Percentiles rank a stretch among this genome's conserved stretches.
phyloP scores from a whole-genome alignment of 2,113 vertebrate genomes.

The Penelope pileata region DNA sequence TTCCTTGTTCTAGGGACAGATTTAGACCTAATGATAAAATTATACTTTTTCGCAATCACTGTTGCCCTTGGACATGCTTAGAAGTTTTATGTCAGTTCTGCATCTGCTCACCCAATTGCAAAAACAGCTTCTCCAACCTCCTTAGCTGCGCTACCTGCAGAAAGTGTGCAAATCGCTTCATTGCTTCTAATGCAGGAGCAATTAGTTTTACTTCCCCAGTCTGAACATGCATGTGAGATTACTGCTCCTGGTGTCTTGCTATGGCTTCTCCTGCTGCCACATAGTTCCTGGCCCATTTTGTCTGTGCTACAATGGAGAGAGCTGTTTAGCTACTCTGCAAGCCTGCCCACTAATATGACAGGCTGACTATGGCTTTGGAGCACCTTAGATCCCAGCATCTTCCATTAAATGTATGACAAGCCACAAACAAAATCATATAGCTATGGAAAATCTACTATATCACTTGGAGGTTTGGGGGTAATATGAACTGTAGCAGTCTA shows the following conservation, averaged over 20 bases:
- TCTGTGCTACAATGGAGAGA: slow-evolving; percentile 47
- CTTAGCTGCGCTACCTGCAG: slow-evolving; percentile 55
- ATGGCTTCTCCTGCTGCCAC: slow-evolving; percentile 31
- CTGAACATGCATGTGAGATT: background rate
- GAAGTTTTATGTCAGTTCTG: slow-evolving; percentile 66
- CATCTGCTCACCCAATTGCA: slow-evolving; percentile 56
- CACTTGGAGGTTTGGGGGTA: background rate
- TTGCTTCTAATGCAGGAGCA: background rate
- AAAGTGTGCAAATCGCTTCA: background rate
- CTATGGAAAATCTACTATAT: background rate
- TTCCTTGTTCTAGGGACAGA: slow-evolving; percentile 67
- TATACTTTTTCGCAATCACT: slow-evolving; percentile 59
- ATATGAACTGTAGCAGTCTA: background rate
- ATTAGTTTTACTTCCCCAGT: background rate
- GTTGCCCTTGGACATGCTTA: slow-evolving; percentile 67
- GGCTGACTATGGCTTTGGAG: background rate
- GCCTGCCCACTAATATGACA: background rate
- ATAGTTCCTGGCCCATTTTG: background rate
- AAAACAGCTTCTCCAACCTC: slow-evolving; percentile 34
- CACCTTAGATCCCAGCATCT: background rate
- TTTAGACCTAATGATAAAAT: slow-evolving; percentile 75
- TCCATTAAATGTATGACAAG: background rate
- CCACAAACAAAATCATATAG: background rate
- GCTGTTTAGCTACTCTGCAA: background rate
- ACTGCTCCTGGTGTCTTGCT: slow-evolving; percentile 8